Percentiles rank a stretch among this genome's conserved stretches.
phyloP scores from a whole-genome alignment of 2,797 vertebrate genomes.

The Huso huso region DNA sequence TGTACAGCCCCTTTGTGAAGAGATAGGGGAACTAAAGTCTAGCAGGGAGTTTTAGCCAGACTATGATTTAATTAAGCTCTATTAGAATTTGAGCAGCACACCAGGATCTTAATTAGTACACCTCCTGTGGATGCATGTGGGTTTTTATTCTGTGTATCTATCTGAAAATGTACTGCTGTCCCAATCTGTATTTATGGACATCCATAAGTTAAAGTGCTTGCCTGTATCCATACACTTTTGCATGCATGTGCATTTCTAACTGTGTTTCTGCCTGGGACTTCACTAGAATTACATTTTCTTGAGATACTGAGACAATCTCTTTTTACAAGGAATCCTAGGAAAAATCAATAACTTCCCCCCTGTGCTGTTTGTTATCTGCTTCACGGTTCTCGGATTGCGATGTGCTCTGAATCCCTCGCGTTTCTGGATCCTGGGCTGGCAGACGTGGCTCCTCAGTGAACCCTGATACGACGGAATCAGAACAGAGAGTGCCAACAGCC shows the following conservation, averaged over 20 bases:
- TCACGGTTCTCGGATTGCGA: constrained; percentile 1
- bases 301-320: constrained; percentile 10
- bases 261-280: constrained; percentile 13
- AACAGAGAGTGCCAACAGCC: not conserved
- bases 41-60: too few relatives aligned
- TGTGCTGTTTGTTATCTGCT: not conserved
- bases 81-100: too few relatives aligned
- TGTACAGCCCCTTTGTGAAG: too few relatives aligned
- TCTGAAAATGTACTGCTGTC: not conserved
- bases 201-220: not conserved
- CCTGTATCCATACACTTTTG: not conserved
- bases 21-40: too few relatives aligned
- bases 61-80: too few relatives aligned
- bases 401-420: constrained; percentile 1
- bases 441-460: not conserved
- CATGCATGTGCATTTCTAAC: constrained; percentile 3
- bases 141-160: too few relatives aligned
- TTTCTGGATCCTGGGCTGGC: not conserved
- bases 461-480: not conserved
- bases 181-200: not conserved
- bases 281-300: constrained; percentile 18
- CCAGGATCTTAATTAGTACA: too few relatives aligned
- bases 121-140: too few relatives aligned
- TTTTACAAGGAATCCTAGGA: constrained; percentile 15
- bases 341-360: constrained; percentile 17